Conservation (phyloP, 1,140 invertebrate species). For the Ceratosolen solmsi region DNA sequence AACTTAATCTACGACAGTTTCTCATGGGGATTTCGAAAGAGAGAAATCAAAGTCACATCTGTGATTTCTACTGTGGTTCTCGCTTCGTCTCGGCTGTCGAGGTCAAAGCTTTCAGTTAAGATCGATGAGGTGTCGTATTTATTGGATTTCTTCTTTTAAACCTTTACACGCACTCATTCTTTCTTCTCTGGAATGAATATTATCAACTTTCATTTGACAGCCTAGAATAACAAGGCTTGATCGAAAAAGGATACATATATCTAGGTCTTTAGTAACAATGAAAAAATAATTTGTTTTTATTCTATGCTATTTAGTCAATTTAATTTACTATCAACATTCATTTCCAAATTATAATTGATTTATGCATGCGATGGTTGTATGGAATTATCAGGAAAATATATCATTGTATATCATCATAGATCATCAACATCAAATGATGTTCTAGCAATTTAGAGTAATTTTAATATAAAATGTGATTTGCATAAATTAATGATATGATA, state of each 20-base stretch:
- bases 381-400: too few relatives aligned
- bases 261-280: too few relatives aligned
- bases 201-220: not conserved
- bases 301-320: too few relatives aligned
- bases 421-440: too few relatives aligned
- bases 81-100: conserved; percentile 58
- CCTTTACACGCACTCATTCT: conserved; percentile 8
- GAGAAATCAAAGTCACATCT: conserved; percentile 71
- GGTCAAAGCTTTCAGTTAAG: conserved; percentile 59
- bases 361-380: too few relatives aligned
- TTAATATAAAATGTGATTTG: too few relatives aligned
- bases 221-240: not conserved
- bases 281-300: too few relatives aligned
- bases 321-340: too few relatives aligned
- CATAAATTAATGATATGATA: too few relatives aligned
- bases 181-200: conserved; percentile 25
- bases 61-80: conserved; percentile 59
- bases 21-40: conserved; percentile 64
- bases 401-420: too few relatives aligned
- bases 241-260: not conserved
- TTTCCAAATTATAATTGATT: too few relatives aligned
- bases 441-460: too few relatives aligned
- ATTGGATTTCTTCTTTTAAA: conserved; percentile 43
- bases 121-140: conserved; percentile 51
- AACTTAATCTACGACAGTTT: conserved; percentile 51